These are phyloP conservation scores for Polyergus mexicanus DNA, from an alignment of 1,140 invertebrate species.

Conservation along the genomic window DNA sequence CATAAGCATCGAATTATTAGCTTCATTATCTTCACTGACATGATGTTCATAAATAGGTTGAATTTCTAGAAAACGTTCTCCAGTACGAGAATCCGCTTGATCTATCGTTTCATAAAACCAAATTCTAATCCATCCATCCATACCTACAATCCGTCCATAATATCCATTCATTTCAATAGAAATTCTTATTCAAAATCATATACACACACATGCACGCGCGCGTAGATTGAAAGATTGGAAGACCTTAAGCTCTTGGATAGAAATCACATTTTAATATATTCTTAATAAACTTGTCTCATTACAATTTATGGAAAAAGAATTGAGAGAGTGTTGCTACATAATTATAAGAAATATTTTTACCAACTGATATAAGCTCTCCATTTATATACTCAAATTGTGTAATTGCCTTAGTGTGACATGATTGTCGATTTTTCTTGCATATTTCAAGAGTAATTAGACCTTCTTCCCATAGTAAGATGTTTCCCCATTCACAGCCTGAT, in stretches of 20 bases:
- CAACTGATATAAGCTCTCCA: conserved; percentile 88
- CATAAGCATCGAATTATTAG: conserved; percentile 84
- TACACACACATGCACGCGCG: no score
- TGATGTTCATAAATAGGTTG: conserved; percentile 93
- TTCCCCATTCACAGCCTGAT: conserved; percentile 95
- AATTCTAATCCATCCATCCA: conserved; percentile 93
- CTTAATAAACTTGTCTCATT: neutral
- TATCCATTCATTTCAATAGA: conserved; percentile 14
- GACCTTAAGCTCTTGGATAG: neutral
- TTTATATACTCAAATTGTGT: conserved; percentile 91
- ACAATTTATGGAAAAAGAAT: conserved; percentile 15
- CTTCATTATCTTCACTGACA: conserved; percentile 85
- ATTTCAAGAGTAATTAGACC: conserved; percentile 94
- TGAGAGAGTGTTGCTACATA: neutral
- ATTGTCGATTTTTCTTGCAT: conserved; percentile 89
- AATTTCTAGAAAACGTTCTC: conserved; percentile 92
- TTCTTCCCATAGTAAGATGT: conserved; percentile 95
- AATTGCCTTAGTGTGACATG: conserved; percentile 92
- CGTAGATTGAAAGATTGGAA: neutral
- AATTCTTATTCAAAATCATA: neutral
- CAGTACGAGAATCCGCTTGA: conserved; percentile 92
- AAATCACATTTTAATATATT: neutral
- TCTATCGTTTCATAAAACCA: conserved; percentile 97
- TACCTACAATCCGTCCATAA: conserved; percentile 82
- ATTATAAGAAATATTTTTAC: conserved; percentile 73